Conservation (phyloP, 1,140 invertebrate species). For the Mamestra configurata region DNA sequence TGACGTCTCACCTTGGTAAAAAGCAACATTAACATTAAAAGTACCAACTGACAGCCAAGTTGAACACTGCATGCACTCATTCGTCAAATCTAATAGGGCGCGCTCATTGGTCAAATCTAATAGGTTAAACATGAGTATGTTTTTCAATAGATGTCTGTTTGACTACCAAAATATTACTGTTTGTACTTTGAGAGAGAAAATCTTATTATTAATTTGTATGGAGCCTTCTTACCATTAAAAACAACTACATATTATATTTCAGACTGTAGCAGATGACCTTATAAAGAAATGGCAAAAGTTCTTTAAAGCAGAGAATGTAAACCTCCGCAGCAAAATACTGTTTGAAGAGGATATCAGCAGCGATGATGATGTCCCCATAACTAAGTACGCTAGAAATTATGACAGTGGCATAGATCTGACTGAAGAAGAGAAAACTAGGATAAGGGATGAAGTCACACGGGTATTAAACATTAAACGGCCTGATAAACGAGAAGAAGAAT, state of each 20-base stretch:
- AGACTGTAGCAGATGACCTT: constrained; percentile 65
- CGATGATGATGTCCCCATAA: constrained; percentile 80
- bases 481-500: constrained; percentile 26
- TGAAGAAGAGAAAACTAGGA: constrained; percentile 72
- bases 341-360: neutral
- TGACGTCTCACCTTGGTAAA: too few species aligned
- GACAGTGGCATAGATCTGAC: constrained; percentile 72
- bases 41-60: too few species aligned
- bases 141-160: too few species aligned
- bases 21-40: too few species aligned
- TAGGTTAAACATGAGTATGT: too few species aligned
- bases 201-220: too few species aligned
- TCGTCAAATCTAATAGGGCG: too few species aligned
- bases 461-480: constrained; percentile 56
- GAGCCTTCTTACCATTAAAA: too few species aligned
- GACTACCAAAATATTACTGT: too few species aligned
- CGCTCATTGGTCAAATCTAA: too few species aligned
- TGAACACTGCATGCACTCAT: too few species aligned
- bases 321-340: neutral
- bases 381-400: constrained; percentile 73
- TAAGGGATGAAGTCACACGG: constrained; percentile 71
- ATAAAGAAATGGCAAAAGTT: constrained; percentile 61
- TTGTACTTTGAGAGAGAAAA: too few species aligned
- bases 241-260: constrained; percentile 11
- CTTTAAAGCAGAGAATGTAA: constrained; percentile 55